Evolutionary conservation across 1,140 invertebrate genomes (phyloP), one percentile per base, ranked within the genome.

Genomic region (Sesamia nonagrioides): DNA sequence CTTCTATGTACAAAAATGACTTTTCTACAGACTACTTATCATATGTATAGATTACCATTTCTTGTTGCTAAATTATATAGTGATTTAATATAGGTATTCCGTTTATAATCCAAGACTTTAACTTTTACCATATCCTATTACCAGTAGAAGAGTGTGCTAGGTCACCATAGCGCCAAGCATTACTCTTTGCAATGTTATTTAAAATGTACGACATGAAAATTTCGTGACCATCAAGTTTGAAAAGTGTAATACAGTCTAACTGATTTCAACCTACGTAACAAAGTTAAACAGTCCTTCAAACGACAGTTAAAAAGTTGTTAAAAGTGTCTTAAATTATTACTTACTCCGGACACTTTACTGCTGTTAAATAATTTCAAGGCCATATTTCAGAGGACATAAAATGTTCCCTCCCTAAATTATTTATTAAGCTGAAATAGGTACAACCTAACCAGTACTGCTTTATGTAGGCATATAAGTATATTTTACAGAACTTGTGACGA

Each of bases 271-370:
- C 40, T 45, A 45, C 27, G 27, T 50, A n/a, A 27, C 6, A 8
- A 40, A 8, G 6, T 8, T 68, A 68, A 68, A 68, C 40, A 50
- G 42, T 68, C 13, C 11, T 42, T 45, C 63, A 68, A 63, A 68
- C 63, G 48, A 68, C 63, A 48, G 35, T 63, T 48, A 45, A 33
- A 68, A 68, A 68, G 63, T 68, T 68, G 63, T 68, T 48, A 68
- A 48, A 68, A 68, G 63, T 68, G 21, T 68, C 42, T 42, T 48
- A 45, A 68, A 68, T 68, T 50, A 50, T 48, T 68, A 48, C 63
- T 68, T 33, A 68, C 40, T 17, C 18, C 40, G 11, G 42, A 68
- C 42, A 68, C 40, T 68, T 68, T 68, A 68, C 40, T 48, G 63
- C 40, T 27, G 40, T 68, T 48, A 50, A 68, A 48, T 48, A 17